These are phyloP conservation scores for Archips xylosteana DNA, from an alignment of 2,888 invertebrate genomes.

Conservation along the genomic window DNA sequence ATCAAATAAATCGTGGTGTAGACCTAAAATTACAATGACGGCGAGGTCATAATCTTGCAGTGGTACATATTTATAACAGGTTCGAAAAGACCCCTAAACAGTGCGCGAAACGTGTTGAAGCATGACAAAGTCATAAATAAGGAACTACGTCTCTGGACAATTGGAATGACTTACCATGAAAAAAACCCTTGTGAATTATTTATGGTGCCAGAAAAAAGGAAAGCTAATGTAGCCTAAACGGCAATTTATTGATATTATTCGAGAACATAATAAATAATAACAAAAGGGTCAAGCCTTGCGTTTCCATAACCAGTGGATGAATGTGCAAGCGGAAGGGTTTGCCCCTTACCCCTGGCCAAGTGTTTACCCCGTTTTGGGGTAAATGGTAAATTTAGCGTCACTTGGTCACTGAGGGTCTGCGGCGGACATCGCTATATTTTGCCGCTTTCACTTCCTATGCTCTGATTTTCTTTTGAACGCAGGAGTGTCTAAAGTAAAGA, in stretches of 20 bases:
- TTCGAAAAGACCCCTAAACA: background rate
- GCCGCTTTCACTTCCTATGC: conserved; percentile 75
- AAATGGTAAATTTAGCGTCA: conserved; percentile 74
- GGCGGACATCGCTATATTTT: conserved; percentile 78
- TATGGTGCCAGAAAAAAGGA: conserved; percentile 43
- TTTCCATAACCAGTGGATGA: conserved; percentile 71
- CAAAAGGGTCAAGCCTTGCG: conserved; percentile 71
- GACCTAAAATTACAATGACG: no score
- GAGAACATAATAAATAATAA: conserved; percentile 73
- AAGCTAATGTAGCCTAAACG: conserved; percentile 77
- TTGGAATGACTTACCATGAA: background rate
- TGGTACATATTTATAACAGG: background rate
- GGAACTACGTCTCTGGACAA: background rate
- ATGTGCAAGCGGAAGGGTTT: conserved; percentile 70
- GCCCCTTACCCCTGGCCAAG: background rate
- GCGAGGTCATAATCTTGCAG: background rate
- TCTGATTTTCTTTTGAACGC: conserved; percentile 77
- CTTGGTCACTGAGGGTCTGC: conserved; percentile 73
- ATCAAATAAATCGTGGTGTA: no score
- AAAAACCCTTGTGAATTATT: conserved; percentile 13
- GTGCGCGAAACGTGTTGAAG: background rate
- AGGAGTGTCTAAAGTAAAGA: conserved; percentile 53
- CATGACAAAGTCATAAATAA: background rate
- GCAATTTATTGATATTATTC: conserved; percentile 76
- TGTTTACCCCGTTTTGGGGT: conserved; percentile 24